Evolutionary conservation across 2,888 invertebrate genomes (phyloP), one percentile per base, ranked within the genome.

Genomic region (Agrotis clavis): DNA sequence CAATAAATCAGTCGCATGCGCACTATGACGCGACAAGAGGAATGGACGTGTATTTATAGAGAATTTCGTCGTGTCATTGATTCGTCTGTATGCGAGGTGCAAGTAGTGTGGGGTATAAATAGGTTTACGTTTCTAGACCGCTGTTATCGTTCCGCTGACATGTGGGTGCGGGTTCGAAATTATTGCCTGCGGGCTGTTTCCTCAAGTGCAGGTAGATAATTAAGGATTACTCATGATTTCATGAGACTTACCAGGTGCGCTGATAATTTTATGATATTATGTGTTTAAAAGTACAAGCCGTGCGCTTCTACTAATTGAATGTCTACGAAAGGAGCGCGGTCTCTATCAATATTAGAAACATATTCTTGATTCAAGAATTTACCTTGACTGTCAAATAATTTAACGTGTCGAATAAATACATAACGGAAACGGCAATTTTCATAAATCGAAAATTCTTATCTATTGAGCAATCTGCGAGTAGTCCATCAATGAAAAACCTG

Each of bases 41-140:
- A 80, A 84, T 75, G 60, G 59, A 11, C 59, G 50, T 35, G 67
- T 83, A 84, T 85, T 80, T 75, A 81, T 83, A 85, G 71, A 81
- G 76, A 81, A 71, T 71, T 79, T 79, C 41, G 70, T 72, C 73
- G 64, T 74, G 59, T 74, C 66, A 73, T 81, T 74, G 65, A 68
- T 78, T 70, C 48, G 59, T 51, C 61, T 53, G 63, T 71, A 48
- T 78, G 54, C 25, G 14, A 35, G 47, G 48, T 48, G 21, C 18
- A 64, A 56, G 50, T 64, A 47, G 13, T 53, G 48, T 16, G 18
- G 11, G 61, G 45, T 56, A 35, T 54, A 62, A 63, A 72, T 67
- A 72, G 35, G 35, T 78, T 59, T 48, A 62, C 14, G 11, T 41
- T 63, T 64, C 4, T 53, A 1, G 16, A 3, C 6, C 63, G 59